Evolutionary conservation across 2,888 invertebrate species (phyloP).

Genomic region (Melanchra persicariae): DNA sequence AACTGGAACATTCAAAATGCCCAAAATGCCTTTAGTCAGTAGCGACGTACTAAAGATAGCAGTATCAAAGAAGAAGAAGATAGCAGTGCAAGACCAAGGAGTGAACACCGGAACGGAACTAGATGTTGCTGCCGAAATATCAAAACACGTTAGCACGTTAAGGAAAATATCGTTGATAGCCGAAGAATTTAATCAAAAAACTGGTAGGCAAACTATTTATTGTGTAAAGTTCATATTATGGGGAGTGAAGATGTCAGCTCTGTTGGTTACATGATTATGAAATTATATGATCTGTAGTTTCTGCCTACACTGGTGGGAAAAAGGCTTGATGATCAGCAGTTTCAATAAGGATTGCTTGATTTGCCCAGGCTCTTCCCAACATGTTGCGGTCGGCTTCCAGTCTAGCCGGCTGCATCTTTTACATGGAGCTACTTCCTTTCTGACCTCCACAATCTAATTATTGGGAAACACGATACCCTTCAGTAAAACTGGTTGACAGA

Average conservation of each 20-base stretch:
- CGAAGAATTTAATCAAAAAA: slow-evolving; percentile 88
- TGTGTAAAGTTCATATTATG: background rate
- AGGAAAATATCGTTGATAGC: slow-evolving; percentile 86
- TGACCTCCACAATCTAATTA: background rate
- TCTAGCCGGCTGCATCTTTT: background rate
- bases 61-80: slow-evolving; percentile 66
- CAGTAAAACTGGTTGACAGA: background rate
- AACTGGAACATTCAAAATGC: slow-evolving; percentile 76
- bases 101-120: slow-evolving; percentile 81
- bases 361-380: background rate
- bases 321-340: background rate
- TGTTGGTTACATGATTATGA: background rate
- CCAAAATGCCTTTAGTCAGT: slow-evolving; percentile 84
- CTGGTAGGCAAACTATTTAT: slow-evolving; percentile 74
- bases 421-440: background rate
- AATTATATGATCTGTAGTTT: background rate
- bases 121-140: slow-evolving; percentile 83
- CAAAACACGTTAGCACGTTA: slow-evolving; percentile 82
- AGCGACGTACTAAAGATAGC: slow-evolving; percentile 81
- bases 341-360: background rate
- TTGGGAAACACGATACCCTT: background rate
- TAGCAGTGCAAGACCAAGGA: slow-evolving; percentile 74
- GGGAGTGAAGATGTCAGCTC: background rate
- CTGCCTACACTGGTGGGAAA: background rate
- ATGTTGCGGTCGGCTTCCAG: background rate